Conservation (phyloP, 2,797 vertebrate genomes). For the Dendrocincla tyrannina region DNA sequence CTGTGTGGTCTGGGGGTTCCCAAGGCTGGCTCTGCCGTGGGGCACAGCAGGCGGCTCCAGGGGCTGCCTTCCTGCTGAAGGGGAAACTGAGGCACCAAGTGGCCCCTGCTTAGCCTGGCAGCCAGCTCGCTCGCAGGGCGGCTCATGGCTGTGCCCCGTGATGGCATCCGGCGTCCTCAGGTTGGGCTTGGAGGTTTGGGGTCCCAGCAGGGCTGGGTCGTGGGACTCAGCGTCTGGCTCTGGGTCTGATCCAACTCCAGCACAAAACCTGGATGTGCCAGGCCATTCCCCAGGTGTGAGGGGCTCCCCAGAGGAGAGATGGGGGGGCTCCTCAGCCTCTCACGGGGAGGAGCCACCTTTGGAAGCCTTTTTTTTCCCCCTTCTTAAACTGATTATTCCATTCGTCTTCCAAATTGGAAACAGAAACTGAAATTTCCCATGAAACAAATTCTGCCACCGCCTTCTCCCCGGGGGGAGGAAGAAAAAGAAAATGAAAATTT, state of each 20-base stretch:
- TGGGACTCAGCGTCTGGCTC: neutral
- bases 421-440: conserved; percentile 49
- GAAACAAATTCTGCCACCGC: conserved; percentile 35
- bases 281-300: neutral
- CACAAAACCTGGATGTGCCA: neutral
- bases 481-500: neutral
- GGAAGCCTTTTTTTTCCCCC: neutral
- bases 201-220: neutral
- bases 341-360: neutral
- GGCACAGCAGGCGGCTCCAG: neutral
- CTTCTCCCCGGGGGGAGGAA: neutral
- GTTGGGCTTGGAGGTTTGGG: neutral
- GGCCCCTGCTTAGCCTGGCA: rapidly evolving
- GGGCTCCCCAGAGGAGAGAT: neutral
- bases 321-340: neutral
- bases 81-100: neutral
- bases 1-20: neutral
- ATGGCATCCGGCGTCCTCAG: neutral
- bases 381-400: neutral
- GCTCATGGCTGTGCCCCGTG: neutral
- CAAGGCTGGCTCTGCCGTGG: neutral
- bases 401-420: conserved; percentile 54
- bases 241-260: neutral
- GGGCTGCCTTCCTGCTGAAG: neutral
- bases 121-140: rapidly evolving